Conservation (phyloP, 2,113 vertebrate species). For the Suncus etruscus region DNA sequence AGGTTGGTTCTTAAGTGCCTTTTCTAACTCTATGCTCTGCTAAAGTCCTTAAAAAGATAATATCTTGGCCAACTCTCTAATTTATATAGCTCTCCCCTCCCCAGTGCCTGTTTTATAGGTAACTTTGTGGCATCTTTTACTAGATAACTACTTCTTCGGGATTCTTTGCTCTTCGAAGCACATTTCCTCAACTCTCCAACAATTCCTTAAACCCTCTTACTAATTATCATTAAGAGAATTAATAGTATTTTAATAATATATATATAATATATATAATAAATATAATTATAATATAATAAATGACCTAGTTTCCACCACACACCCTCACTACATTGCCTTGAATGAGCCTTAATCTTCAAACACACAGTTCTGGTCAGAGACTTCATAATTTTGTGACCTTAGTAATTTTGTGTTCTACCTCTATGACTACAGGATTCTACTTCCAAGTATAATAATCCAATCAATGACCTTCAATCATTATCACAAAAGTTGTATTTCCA, state of each 20-base stretch:
- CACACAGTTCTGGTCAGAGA: background rate
- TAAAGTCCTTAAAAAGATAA: background rate
- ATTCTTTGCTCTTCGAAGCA: background rate
- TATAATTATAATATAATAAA: no score
- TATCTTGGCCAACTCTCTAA: background rate
- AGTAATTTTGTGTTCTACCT: background rate
- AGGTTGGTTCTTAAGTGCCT: no score
- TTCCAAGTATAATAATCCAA: background rate
- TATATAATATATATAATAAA: no score
- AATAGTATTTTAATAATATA: no score
- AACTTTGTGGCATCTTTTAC: background rate
- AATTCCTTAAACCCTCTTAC: background rate
- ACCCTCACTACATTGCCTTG: background rate
- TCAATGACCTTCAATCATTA: background rate
- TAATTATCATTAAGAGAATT: background rate
- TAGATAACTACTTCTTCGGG: background rate
- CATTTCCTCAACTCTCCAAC: background rate
- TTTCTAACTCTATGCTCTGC: background rate
- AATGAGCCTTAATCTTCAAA: background rate
- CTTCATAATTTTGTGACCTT: background rate
- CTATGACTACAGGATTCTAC: background rate
- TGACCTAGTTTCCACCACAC: background rate
- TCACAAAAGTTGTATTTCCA: no score
- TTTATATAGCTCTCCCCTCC: background rate
- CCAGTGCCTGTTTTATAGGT: background rate